phyloP scores from a whole-genome alignment of 1,140 invertebrate genomes.

The Coptotermes formosanus region DNA sequence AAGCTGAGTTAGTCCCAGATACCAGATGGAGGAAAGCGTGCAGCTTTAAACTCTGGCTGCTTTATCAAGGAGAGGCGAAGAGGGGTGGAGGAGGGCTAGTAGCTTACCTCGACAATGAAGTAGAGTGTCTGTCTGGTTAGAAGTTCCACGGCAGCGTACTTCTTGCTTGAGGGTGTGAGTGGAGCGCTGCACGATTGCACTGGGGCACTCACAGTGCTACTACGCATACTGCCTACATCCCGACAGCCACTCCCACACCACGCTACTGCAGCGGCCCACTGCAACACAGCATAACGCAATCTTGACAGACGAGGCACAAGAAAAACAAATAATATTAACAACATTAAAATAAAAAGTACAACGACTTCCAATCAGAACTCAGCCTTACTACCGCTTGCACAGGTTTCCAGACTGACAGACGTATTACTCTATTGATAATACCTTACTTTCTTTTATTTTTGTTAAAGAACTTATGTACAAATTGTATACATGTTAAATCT shows the following conservation, averaged over 20 bases:
- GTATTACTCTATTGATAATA: too few species aligned
- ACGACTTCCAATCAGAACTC: neutral
- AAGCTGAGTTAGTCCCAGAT: too few species aligned
- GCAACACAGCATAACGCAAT: neutral
- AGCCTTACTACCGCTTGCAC: too few species aligned
- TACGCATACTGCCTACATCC: constrained; percentile 40
- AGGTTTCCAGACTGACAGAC: too few species aligned
- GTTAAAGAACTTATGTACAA: too few species aligned
- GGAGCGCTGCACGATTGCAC: constrained; percentile 38
- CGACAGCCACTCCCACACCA: constrained; percentile 30
- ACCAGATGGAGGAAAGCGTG: too few species aligned
- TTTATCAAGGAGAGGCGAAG: too few species aligned
- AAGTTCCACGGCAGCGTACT: constrained; percentile 34
- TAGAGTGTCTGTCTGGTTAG: constrained; percentile 61
- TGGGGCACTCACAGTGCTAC: constrained; percentile 39
- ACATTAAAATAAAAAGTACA: neutral
- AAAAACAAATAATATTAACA: neutral
- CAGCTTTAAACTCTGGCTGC: too few species aligned
- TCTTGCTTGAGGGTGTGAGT: constrained; percentile 34
- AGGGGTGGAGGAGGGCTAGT: too few species aligned
- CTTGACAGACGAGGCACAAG: neutral
- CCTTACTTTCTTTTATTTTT: too few species aligned
- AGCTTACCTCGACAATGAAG: constrained; percentile 60
- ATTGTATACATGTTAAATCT: too few species aligned
- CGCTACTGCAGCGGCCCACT: constrained; percentile 21